phyloP scores from a whole-genome alignment of 2,888 invertebrate species.

The Parascotia fuliginaria region DNA sequence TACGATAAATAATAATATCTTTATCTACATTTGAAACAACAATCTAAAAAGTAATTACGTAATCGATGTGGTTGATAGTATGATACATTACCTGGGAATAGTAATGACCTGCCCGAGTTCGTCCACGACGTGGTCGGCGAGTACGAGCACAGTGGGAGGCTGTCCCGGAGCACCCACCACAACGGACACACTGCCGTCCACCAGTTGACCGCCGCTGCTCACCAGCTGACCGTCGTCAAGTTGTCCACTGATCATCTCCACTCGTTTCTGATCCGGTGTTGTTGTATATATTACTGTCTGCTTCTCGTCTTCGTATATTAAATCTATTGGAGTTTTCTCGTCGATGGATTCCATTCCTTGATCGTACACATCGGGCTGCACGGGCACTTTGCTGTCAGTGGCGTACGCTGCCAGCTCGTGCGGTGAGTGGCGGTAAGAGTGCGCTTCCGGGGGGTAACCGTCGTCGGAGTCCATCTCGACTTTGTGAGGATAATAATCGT shows the following conservation, averaged over 20 bases:
- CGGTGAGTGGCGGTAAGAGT: constrained; percentile 86
- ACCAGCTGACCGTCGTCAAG: constrained; percentile 85
- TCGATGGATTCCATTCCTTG: constrained; percentile 84
- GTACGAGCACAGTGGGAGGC: constrained; percentile 88
- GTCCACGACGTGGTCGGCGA: constrained; percentile 90
- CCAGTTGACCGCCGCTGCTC: constrained; percentile 78
- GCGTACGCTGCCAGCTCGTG: constrained; percentile 81
- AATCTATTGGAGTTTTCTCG: constrained; percentile 91
- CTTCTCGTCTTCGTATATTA: constrained; percentile 94
- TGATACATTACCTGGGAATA: constrained; percentile 85
- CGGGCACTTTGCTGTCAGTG: constrained; percentile 86
- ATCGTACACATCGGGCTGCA: constrained; percentile 81
- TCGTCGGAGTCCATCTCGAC: constrained; percentile 87
- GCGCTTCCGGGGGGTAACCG: constrained; percentile 87
- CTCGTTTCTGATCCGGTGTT: constrained; percentile 91
- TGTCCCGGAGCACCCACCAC: constrained; percentile 80
- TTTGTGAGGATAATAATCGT: constrained; percentile 87
- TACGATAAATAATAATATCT: constrained; percentile 30
- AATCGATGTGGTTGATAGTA: neutral
- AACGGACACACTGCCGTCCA: constrained; percentile 83
- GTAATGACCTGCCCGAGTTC: constrained; percentile 89
- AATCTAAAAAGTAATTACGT: constrained; percentile 2
- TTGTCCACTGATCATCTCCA: constrained; percentile 92
- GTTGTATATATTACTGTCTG: constrained; percentile 94
- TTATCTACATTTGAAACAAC: constrained; percentile 13